Evolutionary conservation across 2,888 invertebrate genomes (phyloP).

Genomic region (Drosophila borealis): DNA sequence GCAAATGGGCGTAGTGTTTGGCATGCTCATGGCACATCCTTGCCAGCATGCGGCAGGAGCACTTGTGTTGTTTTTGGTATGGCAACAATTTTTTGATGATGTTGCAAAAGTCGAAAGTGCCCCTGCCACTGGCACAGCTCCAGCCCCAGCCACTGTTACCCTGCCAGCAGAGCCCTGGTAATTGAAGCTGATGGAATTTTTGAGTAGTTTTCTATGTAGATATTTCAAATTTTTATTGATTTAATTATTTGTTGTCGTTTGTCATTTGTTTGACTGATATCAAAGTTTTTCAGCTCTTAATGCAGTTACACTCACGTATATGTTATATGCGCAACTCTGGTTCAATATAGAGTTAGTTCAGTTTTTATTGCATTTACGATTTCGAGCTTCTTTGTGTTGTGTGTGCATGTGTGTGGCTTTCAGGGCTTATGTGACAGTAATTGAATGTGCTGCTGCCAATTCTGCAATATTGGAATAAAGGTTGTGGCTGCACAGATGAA

Average conservation of each 20-base stretch:
- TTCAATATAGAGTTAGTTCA: constrained; percentile 10
- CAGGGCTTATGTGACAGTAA: constrained; percentile 16
- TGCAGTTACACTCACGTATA: constrained; percentile 18
- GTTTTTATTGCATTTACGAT: constrained; percentile 34
- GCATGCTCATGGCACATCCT: constrained; percentile 53
- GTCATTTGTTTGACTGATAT: constrained; percentile 39
- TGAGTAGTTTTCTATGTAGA: constrained; percentile 66
- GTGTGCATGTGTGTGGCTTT: constrained; percentile 17
- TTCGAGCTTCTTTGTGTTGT: constrained; percentile 23
- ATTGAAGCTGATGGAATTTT: constrained; percentile 78
- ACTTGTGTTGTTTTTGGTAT: constrained; percentile 62
- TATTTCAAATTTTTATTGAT: constrained; percentile 76
- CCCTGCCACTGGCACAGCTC: neutral
- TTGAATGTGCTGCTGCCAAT: constrained; percentile 22
- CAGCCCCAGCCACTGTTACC: neutral
- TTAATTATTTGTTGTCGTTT: constrained; percentile 67
- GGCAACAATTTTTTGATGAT: constrained; percentile 74
- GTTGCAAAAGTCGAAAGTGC: constrained; percentile 67
- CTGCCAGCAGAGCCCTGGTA: constrained; percentile 38
- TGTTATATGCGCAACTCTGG: neutral
- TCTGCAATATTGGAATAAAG: constrained; percentile 12
- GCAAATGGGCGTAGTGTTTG: constrained; percentile 78
- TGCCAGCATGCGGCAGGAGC: constrained; percentile 43
- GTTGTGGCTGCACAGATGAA: constrained; percentile 7
- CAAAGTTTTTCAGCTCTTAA: constrained; percentile 34